These are phyloP conservation scores for Gortyna flavago DNA, from an alignment of 2,888 invertebrate genomes.

Conservation along the genomic window DNA sequence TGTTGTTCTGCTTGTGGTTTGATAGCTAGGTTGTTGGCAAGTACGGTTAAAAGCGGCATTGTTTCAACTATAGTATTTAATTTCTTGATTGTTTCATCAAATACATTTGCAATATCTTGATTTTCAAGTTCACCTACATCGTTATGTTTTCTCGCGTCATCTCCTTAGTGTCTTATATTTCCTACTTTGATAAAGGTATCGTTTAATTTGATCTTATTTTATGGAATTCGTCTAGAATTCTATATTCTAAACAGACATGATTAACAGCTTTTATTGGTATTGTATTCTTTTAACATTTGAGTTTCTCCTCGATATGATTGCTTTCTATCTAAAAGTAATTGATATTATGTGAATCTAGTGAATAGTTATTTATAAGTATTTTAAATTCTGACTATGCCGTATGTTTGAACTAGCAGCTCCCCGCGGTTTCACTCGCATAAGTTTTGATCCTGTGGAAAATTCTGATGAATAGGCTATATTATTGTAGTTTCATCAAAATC, in stretches of 20 bases:
- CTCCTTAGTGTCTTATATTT: neutral
- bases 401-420: neutral
- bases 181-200: neutral
- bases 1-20: slow-evolving; percentile 21
- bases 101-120: neutral
- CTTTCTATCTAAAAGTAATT: slow-evolving; percentile 50
- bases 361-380: neutral
- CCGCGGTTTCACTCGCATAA: too few species aligned
- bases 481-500: too few species aligned
- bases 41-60: neutral
- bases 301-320: slow-evolving; percentile 51
- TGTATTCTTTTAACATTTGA: slow-evolving; percentile 30
- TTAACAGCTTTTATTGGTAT: slow-evolving; percentile 35
- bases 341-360: neutral
- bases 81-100: neutral
- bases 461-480: too few species aligned
- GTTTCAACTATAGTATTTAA: neutral
- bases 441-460: too few species aligned
- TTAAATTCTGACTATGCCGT: too few species aligned
- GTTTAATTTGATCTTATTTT: neutral
- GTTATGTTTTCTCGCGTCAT: neutral
- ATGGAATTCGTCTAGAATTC: slow-evolving; percentile 7
- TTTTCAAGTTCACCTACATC: neutral
- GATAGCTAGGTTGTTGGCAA: neutral
- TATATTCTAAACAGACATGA: slow-evolving; percentile 22